Evolutionary conservation across 1,140 invertebrate species (phyloP).

Genomic region (Diploscapter pachys): DNA sequence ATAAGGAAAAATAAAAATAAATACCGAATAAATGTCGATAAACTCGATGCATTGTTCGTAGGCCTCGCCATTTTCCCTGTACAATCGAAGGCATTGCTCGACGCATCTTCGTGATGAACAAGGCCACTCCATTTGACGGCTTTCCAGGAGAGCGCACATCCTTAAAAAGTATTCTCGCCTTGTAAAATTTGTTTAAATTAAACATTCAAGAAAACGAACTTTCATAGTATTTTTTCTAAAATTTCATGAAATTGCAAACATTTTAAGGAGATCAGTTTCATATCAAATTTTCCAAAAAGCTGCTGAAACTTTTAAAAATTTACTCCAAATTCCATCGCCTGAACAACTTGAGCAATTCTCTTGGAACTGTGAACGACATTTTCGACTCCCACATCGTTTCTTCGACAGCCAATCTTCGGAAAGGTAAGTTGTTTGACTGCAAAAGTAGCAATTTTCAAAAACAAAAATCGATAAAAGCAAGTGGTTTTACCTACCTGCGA

Average conservation of each 20-base stretch:
- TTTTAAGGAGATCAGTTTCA: no score
- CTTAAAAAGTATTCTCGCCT: neutral
- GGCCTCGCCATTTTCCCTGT: conserved; percentile 21
- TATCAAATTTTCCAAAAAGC: no score
- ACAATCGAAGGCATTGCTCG: conserved; percentile 15
- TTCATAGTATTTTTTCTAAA: no score
- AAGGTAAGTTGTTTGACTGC: conserved; percentile 15
- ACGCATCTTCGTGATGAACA: neutral
- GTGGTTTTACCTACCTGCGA: conserved; percentile 13
- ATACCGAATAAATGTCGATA: conserved; percentile 21
- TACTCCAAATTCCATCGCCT: conserved; percentile 21
- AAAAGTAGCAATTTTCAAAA: neutral
- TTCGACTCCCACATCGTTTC: conserved; percentile 30
- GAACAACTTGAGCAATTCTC: conserved; percentile 22
- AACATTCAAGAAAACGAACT: no score
- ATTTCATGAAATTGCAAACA: no score
- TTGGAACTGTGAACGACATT: conserved; percentile 21
- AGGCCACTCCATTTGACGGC: conserved; percentile 13
- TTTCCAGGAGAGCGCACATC: conserved; percentile 19
- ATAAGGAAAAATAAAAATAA: neutral
- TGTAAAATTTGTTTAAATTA: no score
- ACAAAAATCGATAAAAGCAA: neutral
- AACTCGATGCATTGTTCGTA: conserved; percentile 33
- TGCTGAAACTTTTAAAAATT: neutral
- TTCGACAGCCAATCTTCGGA: conserved; percentile 16